phyloP scores from a whole-genome alignment of 1,140 invertebrate species.

The Drosophila miranda region DNA sequence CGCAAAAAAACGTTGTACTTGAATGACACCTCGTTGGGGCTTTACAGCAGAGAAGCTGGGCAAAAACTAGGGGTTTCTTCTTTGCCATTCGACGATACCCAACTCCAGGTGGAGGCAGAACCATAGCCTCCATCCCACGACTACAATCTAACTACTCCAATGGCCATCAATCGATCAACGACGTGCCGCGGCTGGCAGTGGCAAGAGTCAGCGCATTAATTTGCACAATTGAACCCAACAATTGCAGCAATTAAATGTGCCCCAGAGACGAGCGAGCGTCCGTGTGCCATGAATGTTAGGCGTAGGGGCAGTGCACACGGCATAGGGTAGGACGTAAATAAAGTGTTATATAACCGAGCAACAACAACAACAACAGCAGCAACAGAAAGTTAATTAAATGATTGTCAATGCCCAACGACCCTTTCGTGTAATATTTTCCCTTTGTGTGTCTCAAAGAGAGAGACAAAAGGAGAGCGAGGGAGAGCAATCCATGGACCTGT shows the following conservation, averaged over 20 bases:
- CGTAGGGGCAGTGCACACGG: conserved; percentile 18
- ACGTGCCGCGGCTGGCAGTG: conserved; percentile 21
- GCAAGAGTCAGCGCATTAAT: conserved; percentile 68
- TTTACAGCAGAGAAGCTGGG: too few species aligned
- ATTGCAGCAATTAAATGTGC: conserved; percentile 78
- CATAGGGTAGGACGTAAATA: too few species aligned
- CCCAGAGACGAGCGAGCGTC: conserved; percentile 25
- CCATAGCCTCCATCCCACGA: too few species aligned
- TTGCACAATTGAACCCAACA: conserved; percentile 78
- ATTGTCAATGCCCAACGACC: conserved; percentile 66
- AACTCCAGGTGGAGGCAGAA: too few species aligned
- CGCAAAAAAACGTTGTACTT: conserved; percentile 38
- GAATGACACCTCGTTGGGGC: too few species aligned
- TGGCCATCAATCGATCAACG: conserved; percentile 22
- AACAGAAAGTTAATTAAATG: conserved; percentile 71
- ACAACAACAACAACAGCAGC: conserved; percentile 27
- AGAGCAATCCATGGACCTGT: too few species aligned
- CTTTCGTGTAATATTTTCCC: conserved; percentile 53
- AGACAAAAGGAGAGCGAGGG: conserved; percentile 9
- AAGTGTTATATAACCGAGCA: conserved; percentile 63
- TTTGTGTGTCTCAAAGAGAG: conserved; percentile 30
- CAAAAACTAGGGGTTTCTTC: too few species aligned
- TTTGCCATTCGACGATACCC: too few species aligned
- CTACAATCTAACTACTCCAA: too few species aligned
- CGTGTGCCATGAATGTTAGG: conserved; percentile 60